Conservation (phyloP, 2,797 vertebrate species). For the Glyptemys insculpta region DNA sequence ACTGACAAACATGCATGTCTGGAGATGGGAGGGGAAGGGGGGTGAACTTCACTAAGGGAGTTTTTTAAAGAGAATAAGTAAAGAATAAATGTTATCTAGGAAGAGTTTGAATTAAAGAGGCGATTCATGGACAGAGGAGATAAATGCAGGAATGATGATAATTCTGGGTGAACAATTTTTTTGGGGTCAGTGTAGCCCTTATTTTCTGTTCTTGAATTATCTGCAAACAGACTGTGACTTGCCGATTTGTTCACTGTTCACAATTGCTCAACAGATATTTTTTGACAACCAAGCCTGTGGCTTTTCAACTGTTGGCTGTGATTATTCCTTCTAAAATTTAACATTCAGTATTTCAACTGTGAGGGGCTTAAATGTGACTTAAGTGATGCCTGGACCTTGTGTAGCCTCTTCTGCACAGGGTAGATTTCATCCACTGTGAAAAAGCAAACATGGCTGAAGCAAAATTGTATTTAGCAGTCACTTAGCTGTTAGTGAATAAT, state of each 20-base stretch:
- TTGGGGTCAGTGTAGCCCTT: background rate
- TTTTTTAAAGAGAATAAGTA: background rate
- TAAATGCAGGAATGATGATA: background rate
- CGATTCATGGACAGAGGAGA: background rate
- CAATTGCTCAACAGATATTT: background rate
- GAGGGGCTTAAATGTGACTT: background rate
- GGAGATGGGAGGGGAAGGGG: background rate
- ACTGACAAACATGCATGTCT: background rate
- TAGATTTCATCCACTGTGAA: background rate
- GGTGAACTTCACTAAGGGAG: background rate
- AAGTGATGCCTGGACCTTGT: background rate
- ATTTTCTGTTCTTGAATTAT: background rate
- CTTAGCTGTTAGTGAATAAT: background rate
- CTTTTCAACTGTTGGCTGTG: background rate
- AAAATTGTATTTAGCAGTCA: background rate
- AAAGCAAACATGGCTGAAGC: background rate
- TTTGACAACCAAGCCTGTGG: background rate
- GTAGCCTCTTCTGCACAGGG: background rate
- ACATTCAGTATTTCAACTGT: background rate
- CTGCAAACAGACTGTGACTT: background rate
- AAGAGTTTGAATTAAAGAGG: background rate
- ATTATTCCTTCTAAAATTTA: background rate
- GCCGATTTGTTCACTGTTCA: background rate
- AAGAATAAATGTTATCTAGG: background rate
- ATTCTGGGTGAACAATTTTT: background rate